Conservation (phyloP, 2,113 vertebrate species). For the Seriola quinqueradiata region DNA sequence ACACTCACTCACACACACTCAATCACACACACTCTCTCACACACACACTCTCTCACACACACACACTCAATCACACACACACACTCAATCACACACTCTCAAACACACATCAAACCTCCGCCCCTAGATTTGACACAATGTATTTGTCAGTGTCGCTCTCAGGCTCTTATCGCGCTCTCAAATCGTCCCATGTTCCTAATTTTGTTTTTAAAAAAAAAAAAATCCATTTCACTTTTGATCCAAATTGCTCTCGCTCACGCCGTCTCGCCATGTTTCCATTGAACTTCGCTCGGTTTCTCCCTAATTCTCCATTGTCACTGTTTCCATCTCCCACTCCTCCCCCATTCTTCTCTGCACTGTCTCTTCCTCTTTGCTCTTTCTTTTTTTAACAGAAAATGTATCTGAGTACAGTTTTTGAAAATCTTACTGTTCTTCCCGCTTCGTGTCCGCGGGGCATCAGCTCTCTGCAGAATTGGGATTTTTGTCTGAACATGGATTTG, state of each 20-base stretch:
- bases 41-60: constrained; percentile 5
- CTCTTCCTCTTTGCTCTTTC: constrained; percentile 13
- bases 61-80: constrained; percentile 11
- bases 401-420: background rate
- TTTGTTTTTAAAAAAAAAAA: constrained; percentile 32
- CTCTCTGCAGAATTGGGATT: constrained; percentile 22
- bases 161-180: constrained; percentile 43
- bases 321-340: background rate
- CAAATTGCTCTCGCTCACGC: constrained; percentile 20
- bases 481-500: constrained; percentile 40
- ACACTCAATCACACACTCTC: constrained; percentile 21
- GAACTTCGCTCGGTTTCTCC: constrained; percentile 24
- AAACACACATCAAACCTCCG: constrained; percentile 30
- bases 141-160: constrained; percentile 48
- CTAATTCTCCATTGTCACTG: constrained; percentile 16
- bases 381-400: background rate
- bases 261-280: constrained; percentile 21
- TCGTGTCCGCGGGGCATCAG: background rate
- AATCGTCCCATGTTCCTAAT: constrained; percentile 49
- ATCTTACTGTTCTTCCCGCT: background rate
- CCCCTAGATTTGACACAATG: constrained; percentile 19
- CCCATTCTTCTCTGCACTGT: background rate
- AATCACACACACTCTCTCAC: constrained; percentile 29
- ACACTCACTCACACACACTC: constrained; percentile 5
- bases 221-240: constrained; percentile 47